Evolutionary conservation across 2,113 vertebrate genomes (phyloP).

Genomic region (Ramphastos sulfuratus): DNA sequence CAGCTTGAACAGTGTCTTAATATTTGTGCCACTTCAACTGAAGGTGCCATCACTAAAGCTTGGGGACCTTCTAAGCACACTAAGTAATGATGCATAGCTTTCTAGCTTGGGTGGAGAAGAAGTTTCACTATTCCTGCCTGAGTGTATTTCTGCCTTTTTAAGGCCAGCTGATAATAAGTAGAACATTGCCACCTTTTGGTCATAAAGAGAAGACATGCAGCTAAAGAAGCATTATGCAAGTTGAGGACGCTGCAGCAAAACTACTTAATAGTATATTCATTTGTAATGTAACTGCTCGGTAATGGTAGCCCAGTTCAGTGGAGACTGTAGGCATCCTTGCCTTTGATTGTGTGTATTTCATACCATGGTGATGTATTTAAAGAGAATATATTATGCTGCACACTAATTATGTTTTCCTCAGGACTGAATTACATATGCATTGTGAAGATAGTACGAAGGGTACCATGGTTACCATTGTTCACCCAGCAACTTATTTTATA

Average conservation of each 20-base stretch:
- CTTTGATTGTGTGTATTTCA: conserved; percentile 44
- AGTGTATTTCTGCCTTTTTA: neutral
- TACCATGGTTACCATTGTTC: conserved; percentile 75
- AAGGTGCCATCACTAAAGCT: conserved; percentile 28
- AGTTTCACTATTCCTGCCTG: neutral
- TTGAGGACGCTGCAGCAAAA: neutral
- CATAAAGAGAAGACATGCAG: neutral
- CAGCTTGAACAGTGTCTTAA: conserved; percentile 46
- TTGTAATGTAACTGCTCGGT: neutral
- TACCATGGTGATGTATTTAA: conserved; percentile 22
- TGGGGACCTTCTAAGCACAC: conserved; percentile 22
- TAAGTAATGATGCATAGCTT: conserved; percentile 60
- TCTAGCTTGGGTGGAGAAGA: conserved; percentile 35
- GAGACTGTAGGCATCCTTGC: neutral
- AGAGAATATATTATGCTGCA: conserved; percentile 47
- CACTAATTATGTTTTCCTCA: conserved; percentile 71
- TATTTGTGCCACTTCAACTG: conserved; percentile 44
- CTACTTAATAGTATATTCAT: neutral
- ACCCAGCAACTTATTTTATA: conserved; percentile 70
- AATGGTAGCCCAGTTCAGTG: neutral
- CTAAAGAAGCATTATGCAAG: neutral
- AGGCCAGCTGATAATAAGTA: conserved; percentile 36
- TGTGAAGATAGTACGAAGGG: conserved; percentile 71
- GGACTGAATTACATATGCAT: conserved; percentile 66
- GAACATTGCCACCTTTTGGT: conserved; percentile 80